A percentile compares a stretch with the other conserved stretches of the same genome.
phyloP scores from a whole-genome alignment of 2,113 vertebrate genomes.

The Epinephelus moara region DNA sequence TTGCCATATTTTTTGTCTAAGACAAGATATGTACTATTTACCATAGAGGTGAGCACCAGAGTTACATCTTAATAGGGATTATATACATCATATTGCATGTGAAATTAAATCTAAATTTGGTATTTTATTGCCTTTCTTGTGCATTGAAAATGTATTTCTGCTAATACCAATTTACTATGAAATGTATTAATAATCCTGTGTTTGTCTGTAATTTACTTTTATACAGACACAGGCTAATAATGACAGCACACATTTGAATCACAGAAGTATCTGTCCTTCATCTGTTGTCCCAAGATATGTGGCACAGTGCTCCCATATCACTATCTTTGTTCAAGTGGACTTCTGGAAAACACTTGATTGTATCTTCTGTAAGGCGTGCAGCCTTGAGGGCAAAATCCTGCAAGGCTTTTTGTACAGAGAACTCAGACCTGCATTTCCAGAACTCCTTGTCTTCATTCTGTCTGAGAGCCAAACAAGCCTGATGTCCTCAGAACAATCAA shows the following conservation, averaged over 20 bases:
- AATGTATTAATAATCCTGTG: not conserved
- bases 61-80: not conserved
- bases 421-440: not conserved
- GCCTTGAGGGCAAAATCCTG: not conserved
- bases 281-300: not conserved
- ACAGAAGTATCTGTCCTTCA: not conserved
- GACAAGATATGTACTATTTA: not conserved
- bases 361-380: not conserved
- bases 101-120: not conserved
- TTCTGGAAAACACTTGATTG: not conserved
- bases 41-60: slow-evolving; percentile 42
- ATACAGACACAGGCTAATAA: slow-evolving; percentile 21
- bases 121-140: not conserved
- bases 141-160: not conserved
- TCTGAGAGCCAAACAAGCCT: not conserved
- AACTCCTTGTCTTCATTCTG: not conserved
- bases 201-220: slow-evolving; percentile 20
- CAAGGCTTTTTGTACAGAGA: not conserved
- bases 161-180: not conserved
- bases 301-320: not conserved
- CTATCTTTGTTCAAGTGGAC: not conserved
- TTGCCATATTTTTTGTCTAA: not conserved
- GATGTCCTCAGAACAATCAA: not conserved
- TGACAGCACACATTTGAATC: slow-evolving; percentile 12
- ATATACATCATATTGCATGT: not conserved